phyloP scores from a whole-genome alignment of 2,797 vertebrate species.

The Sebastes kiyomatsui region DNA sequence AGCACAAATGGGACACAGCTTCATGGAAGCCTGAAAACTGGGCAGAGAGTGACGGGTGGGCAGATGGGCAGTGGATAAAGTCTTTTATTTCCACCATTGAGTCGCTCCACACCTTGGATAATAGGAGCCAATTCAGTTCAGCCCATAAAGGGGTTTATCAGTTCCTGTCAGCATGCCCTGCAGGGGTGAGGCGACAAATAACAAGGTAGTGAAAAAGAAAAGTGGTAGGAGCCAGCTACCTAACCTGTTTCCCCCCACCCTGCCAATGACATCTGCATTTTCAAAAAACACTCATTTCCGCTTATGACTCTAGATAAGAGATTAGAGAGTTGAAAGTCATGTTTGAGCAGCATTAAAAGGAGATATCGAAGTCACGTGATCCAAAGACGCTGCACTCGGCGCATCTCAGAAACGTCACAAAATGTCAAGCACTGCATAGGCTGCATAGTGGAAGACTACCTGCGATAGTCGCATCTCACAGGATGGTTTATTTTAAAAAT shows the following conservation, averaged over 20 bases:
- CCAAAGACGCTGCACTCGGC: slow-evolving; percentile 30
- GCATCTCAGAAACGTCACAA: slow-evolving; percentile 42
- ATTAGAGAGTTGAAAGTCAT: slow-evolving; percentile 63
- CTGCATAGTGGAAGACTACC: slow-evolving; percentile 21
- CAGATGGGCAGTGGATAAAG: slow-evolving; percentile 79
- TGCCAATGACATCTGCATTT: slow-evolving; percentile 77
- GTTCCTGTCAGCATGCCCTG: slow-evolving; percentile 83
- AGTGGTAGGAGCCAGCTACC: slow-evolving; percentile 73
- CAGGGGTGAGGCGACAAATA: slow-evolving; percentile 80
- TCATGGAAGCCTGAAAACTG: slow-evolving; percentile 61
- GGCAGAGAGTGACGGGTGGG: slow-evolving; percentile 70
- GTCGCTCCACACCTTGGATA: slow-evolving; percentile 84
- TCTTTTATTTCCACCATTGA: slow-evolving; percentile 81
- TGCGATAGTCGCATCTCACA: not conserved
- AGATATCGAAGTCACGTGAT: slow-evolving; percentile 55
- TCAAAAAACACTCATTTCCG: slow-evolving; percentile 70
- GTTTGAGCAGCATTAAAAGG: slow-evolving; percentile 51
- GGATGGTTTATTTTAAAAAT: not conserved
- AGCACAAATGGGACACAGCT: slow-evolving; percentile 63
- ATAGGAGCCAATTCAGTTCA: slow-evolving; percentile 85
- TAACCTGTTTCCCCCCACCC: slow-evolving; percentile 68
- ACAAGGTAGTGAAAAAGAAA: slow-evolving; percentile 79
- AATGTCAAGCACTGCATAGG: slow-evolving; percentile 51
- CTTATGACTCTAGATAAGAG: slow-evolving; percentile 60
- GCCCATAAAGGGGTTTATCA: slow-evolving; percentile 85